A percentile compares a stretch with the other conserved stretches of the same genome.
Evolutionary conservation across 2,113 vertebrate genomes (phyloP).

Genomic region (Rutilus rutilus): DNA sequence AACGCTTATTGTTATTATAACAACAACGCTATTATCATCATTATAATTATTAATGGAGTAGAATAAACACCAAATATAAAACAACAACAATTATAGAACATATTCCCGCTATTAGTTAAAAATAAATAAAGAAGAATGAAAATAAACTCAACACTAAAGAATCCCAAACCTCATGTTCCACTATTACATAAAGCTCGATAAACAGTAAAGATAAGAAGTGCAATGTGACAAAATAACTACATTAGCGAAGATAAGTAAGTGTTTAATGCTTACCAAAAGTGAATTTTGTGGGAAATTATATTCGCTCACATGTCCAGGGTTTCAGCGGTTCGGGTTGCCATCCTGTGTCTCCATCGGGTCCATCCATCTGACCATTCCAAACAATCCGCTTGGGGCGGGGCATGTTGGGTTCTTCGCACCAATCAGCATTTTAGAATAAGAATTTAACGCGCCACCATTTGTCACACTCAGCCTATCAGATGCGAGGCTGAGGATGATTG

Average conservation of each 20-base stretch:
- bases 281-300: conserved; percentile 64
- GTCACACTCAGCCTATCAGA: conserved; percentile 52
- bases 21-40: neutral
- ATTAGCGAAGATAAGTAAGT: neutral
- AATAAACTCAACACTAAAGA: neutral
- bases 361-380: conserved; percentile 58
- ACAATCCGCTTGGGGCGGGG: conserved; percentile 56
- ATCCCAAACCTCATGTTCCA: conserved; percentile 29
- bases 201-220: conserved; percentile 5
- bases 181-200: conserved; percentile 8
- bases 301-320: conserved; percentile 73
- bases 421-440: conserved; percentile 55
- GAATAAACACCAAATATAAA: neutral
- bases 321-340: conserved; percentile 72
- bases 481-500: conserved; percentile 41
- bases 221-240: neutral
- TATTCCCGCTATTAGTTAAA: neutral
- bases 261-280: conserved; percentile 68
- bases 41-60: neutral
- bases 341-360: conserved; percentile 68
- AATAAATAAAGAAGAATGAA: neutral
- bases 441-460: conserved; percentile 54
- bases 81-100: neutral
- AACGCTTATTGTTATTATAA: neutral
- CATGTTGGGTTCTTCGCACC: conserved; percentile 49